Conservation (phyloP, 2,797 vertebrate genomes). For the Acropternis orthonyx region DNA sequence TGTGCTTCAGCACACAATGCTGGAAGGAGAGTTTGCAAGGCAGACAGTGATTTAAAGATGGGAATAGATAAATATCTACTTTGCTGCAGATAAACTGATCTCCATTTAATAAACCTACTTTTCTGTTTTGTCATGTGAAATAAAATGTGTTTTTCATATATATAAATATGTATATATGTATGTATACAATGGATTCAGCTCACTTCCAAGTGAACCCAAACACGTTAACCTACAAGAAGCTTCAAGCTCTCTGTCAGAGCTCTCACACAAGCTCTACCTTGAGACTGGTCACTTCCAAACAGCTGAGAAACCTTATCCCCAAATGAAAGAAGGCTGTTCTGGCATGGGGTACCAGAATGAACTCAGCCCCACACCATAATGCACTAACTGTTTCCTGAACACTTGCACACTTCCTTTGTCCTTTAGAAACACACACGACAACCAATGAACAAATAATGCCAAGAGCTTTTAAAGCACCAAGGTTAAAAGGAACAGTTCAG, state of each 20-base stretch:
- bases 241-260: background rate
- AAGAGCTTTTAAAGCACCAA: slow-evolving; percentile 22
- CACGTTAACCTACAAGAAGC: background rate
- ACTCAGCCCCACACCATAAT: slow-evolving; percentile 44
- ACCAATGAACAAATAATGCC: slow-evolving; percentile 49
- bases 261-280: background rate
- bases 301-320: background rate
- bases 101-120: background rate
- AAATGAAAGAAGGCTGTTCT: background rate
- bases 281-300: background rate
- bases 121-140: background rate
- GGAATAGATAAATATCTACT: background rate
- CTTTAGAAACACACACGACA: slow-evolving; percentile 56
- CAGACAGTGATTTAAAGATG: background rate
- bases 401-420: slow-evolving; percentile 78
- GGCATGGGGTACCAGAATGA: slow-evolving; percentile 10
- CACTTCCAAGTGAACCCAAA: background rate
- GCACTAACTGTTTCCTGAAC: slow-evolving; percentile 53
- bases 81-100: background rate
- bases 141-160: background rate
- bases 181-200: background rate
- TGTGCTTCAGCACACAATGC: rapidly evolving
- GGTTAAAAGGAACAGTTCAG: slow-evolving; percentile 43
- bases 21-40: background rate
- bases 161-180: background rate